These are phyloP conservation scores for Sussaba pulchella DNA, from an alignment of 2,888 invertebrate genomes.

Conservation along the genomic window DNA sequence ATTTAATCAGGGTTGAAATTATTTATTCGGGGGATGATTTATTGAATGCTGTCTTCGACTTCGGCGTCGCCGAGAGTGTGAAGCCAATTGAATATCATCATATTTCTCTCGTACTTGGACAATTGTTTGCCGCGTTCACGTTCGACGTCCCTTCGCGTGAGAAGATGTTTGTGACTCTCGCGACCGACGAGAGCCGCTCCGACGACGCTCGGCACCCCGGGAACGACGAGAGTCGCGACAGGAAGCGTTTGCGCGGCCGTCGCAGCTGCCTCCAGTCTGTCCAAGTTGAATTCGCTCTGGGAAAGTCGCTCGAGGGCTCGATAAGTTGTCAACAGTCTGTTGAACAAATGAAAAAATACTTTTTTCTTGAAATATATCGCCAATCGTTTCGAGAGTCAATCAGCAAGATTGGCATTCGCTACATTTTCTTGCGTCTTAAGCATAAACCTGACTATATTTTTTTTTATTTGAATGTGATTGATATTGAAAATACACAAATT, in stretches of 20 bases:
- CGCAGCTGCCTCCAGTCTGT: constrained; percentile 88
- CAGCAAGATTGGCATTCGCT: too few species aligned
- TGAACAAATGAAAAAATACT: constrained; percentile 16
- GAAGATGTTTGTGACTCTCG: constrained; percentile 83
- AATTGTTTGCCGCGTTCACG: constrained; percentile 93
- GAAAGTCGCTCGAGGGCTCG: constrained; percentile 92
- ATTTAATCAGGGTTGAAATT: neutral
- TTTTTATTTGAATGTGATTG: too few species aligned
- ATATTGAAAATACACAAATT: too few species aligned
- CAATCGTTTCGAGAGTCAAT: too few species aligned
- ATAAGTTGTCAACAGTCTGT: constrained; percentile 91
- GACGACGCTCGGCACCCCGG: constrained; percentile 82
- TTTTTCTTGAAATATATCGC: constrained; percentile 12
- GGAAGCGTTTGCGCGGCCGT: constrained; percentile 84
- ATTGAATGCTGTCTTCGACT: constrained; percentile 81
- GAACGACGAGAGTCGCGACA: constrained; percentile 83
- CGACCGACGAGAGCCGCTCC: constrained; percentile 84
- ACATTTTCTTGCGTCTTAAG: too few species aligned
- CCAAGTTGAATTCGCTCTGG: constrained; percentile 94
- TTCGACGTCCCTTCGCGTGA: constrained; percentile 92
- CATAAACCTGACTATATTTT: too few species aligned
- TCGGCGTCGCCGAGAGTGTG: constrained; percentile 93
- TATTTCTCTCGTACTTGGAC: constrained; percentile 96
- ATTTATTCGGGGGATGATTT: constrained; percentile 55
- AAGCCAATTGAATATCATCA: constrained; percentile 98